Evolutionary conservation across 2,113 vertebrate genomes (phyloP), one percentile per base, ranked within the genome.

Genomic region (Cichladusa arquata): DNA sequence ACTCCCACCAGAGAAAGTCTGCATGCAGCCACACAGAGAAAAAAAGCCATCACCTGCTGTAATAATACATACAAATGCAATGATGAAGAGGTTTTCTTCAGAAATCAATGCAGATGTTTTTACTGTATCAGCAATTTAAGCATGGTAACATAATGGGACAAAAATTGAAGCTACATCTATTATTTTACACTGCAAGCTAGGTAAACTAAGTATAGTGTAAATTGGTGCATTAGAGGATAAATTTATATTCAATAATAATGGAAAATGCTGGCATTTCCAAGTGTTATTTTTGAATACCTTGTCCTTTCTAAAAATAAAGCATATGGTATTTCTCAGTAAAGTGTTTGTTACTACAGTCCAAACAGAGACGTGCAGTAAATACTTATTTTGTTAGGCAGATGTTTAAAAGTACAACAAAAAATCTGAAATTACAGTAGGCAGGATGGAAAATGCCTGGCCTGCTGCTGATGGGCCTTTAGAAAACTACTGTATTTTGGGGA

Each of bases 51-150:
- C 79, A 62, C 19, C 45, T 28, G 33, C 50, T 80, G 65, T 56
- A 95, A 86, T 92, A 94, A 94, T 36, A 83, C 76, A 92, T 60
- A 91, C 42, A 96, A 97, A 96, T 79, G 71, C 40, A 74, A 66
- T 58, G 91, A 94, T 86, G 74, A 93, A 92, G 77, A 89, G 81
- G 22, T 81, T 96, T 95, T 81, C 78, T 80, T 83, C 62, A 91
- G 81, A 94, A 97, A 95, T 93, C 94, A 95, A 93, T 78, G 88
- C 85, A 74, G 71, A 79, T 97, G 76, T 92, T 96, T 94, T 88
- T 95, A 95, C 90, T 95, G 69, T 86, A 95, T 97, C 96, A 97
- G 89, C 92, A 97, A 96, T 96, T 95, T 80, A 96, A 93, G 93
- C 79, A 84, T 87, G 93, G 92, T 93, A 97, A 93, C 86, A 95